Base-by-base conservation (phyloP, 2,797 vertebrate genomes). In the Austrolebias charrua region DNA sequence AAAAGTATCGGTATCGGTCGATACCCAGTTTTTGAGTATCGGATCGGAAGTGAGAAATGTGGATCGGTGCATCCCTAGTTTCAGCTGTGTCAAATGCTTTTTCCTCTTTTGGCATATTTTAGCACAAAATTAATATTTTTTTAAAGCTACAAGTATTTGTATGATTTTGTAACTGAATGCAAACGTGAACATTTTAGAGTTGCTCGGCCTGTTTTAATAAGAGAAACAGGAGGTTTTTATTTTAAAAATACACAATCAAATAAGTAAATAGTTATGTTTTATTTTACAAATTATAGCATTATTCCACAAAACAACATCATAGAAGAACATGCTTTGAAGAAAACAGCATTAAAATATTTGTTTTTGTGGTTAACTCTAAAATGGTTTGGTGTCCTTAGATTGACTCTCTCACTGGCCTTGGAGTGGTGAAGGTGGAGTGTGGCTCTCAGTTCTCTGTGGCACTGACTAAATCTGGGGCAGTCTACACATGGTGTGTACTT, bases 371-470 rank as follows among this genome's bases (percentile, higher is more conserved):
- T 18, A 45, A 38, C 3, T 14, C 47, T 63, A 16, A 52, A 35
- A 38, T 18, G 14, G 7, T 51, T 50, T 52, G 24, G 2, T 5
- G 15, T 18, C 44, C 3, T 13, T 79, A 99, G 98, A 99, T 99
- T 16, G 98, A 99, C 85, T 99, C 97, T 47, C 94, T 99, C 40
- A 96, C 96, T 0, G 97, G 96, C 20, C 93, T 99, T 43, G 97
- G 98, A 4, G 97, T 99, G 59, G 86, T 96, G 75, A 99, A 98
- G 92, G 98, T 99, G 64, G 98, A 99, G 83, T 99, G 98, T 55
- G 98, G 98, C 66, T 99, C 98, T 56, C 98, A 98, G 75, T 99
- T 99, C 87, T 99, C 98, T 35, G 97, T 99, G 18, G 95, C 97
- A 40, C 95, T 99, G 38, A 98, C 96, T 2, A 98, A 98, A 78